Percentiles rank a stretch among this genome's conserved stretches.
Conservation (phyloP, 2,888 invertebrate genomes). For the Folsomia candida region DNA sequence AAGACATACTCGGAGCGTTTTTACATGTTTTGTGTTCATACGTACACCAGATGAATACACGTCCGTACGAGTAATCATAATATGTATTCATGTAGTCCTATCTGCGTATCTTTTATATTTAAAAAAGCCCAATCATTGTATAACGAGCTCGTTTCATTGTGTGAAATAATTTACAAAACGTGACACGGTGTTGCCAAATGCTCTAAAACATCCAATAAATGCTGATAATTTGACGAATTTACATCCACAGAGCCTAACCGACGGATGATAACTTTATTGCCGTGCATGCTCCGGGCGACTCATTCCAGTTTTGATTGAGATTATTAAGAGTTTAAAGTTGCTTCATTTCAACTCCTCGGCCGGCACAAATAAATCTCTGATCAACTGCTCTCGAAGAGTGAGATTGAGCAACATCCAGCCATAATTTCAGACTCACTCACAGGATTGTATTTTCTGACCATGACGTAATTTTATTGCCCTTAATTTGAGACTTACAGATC, state of each 20-base stretch:
- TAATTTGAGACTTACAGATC: slow-evolving; percentile 34
- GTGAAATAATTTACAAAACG: background rate
- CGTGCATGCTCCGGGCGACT: background rate
- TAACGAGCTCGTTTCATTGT: background rate
- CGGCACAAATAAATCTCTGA: background rate
- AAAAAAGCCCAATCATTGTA: background rate
- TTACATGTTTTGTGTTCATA: no score
- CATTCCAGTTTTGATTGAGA: background rate
- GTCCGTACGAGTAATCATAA: no score
- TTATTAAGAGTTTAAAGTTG: no score
- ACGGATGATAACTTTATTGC: background rate
- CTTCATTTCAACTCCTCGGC: no score
- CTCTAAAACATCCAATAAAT: background rate
- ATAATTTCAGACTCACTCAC: no score
- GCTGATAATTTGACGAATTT: background rate
- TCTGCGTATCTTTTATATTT: no score
- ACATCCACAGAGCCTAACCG: background rate
- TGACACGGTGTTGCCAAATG: background rate
- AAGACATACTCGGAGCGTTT: no score
- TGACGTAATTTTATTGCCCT: slow-evolving; percentile 33
- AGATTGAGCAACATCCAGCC: background rate
- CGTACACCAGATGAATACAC: no score
- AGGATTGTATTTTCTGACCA: background rate
- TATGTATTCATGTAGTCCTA: no score
- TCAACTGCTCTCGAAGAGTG: background rate